A percentile compares a stretch with the other conserved stretches of the same genome.
Evolutionary conservation across 2,113 vertebrate genomes (phyloP).

Genomic region (Phodopus roborovskii): DNA sequence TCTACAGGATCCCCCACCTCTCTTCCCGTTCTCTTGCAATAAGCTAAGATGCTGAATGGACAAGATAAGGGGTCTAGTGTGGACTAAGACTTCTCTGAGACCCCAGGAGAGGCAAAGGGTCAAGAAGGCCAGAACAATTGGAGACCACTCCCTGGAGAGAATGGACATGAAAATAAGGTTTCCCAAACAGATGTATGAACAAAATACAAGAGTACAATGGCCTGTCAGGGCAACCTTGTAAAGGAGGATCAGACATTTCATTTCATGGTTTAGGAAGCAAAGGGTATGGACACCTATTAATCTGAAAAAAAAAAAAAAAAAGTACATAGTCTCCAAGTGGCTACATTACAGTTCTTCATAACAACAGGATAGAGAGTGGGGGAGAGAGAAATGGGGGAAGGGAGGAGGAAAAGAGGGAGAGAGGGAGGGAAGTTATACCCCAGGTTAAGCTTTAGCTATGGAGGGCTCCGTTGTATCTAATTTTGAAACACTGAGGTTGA

Average conservation of each 20-base stretch:
- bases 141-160: not conserved
- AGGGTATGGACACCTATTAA: not conserved
- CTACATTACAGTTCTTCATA: not conserved
- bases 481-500: not conserved
- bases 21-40: not conserved
- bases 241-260: not conserved
- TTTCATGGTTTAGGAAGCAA: constrained; percentile 33
- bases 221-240: not conserved
- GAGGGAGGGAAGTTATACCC: no score
- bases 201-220: not conserved
- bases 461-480: not conserved
- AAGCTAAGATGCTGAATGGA: not conserved
- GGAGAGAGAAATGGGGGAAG: no score
- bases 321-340: not conserved
- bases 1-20: not conserved
- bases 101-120: not conserved
- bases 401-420: not conserved
- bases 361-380: not conserved
- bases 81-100: not conserved
- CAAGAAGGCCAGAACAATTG: not conserved
- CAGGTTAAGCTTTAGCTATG: not conserved
- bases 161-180: not conserved
- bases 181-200: not conserved
- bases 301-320: not conserved
- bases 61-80: not conserved